Evolutionary conservation across 2,797 vertebrate genomes (phyloP), one percentile per base, ranked within the genome.

Genomic region (Schizopygopsis malacanthus): DNA sequence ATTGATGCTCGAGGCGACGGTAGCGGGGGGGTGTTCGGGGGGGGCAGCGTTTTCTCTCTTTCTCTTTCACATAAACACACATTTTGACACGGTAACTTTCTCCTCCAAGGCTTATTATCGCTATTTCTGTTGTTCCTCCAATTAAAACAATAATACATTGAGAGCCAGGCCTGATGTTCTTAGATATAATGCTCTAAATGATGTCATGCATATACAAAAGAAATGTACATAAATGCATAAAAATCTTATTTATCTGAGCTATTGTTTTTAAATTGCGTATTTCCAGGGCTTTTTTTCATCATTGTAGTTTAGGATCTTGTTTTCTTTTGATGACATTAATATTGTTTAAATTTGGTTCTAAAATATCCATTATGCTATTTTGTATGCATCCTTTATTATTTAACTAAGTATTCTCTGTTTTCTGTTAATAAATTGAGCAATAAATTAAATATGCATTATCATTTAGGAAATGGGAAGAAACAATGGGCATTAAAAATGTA

Each of bases 1-100:
- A 90, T 90, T 86, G 87, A 88, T 89, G 88, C 85, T 89, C 87
- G 87, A 85, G 87, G 88, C 87, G 80, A 87, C 85, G 85, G 88
- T 41, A 73, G 81, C 56, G 70, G 86, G 83, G n/a, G 83, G 39
- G 56, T 20, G 22, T 37, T 9, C 15, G 47, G 54, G 56, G 28
- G 61, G 79, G 59, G 16, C 16, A 54, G 50, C 12, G 13, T 79
- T 8, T 86, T 82, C 65, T 50, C 52, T 39, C 61, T 81, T 39
- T 81, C 61, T 67, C 63, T 89, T 86, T 86, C 84, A 92, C 91
- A 91, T 88, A 91, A 90, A 82, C 65, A 86, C n/a, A 39, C 70
- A 85, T 22, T 75, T 47, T 47, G 41, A 77, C 33, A 71, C 59
- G 54, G 54, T 83, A 83, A 83, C 52, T 80, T 67, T 28, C 43